These are phyloP conservation scores for Metacarcinus magister DNA, from an alignment of 2,888 invertebrate species.

Conservation along the genomic window DNA sequence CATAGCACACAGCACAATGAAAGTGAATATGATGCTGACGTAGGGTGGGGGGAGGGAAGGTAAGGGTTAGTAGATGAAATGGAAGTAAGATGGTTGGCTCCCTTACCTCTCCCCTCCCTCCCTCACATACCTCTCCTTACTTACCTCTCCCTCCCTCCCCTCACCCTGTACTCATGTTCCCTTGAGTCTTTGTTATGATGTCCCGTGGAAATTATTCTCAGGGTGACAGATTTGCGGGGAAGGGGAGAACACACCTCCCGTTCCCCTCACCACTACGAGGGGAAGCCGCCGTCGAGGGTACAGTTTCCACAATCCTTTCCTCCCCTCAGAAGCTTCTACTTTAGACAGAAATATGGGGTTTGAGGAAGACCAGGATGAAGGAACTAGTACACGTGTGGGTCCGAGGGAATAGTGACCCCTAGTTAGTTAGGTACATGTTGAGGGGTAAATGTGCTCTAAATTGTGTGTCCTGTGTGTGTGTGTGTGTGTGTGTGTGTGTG, in stretches of 20 bases:
- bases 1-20: not conserved
- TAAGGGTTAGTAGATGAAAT: not conserved
- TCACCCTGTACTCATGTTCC: not conserved
- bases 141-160: not conserved
- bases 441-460: too few species aligned
- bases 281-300: not conserved
- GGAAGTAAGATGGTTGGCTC: not conserved
- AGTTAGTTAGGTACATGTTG: too few species aligned
- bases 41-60: not conserved
- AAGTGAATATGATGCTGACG: too few species aligned
- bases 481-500: not conserved
- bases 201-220: constrained; percentile 41
- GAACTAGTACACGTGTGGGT: not conserved
- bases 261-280: not conserved
- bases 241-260: not conserved
- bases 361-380: not conserved
- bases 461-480: not conserved
- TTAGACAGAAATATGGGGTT: not conserved
- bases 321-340: constrained; percentile 1
- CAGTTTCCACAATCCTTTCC: not conserved
- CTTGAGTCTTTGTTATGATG: constrained; percentile 40
- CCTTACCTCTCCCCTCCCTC: not conserved
- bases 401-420: not conserved
- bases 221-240: constrained; percentile 47
- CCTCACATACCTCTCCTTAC: not conserved